Conservation (phyloP, 1,140 invertebrate species). For the Macrotrachela quadricornifera region DNA sequence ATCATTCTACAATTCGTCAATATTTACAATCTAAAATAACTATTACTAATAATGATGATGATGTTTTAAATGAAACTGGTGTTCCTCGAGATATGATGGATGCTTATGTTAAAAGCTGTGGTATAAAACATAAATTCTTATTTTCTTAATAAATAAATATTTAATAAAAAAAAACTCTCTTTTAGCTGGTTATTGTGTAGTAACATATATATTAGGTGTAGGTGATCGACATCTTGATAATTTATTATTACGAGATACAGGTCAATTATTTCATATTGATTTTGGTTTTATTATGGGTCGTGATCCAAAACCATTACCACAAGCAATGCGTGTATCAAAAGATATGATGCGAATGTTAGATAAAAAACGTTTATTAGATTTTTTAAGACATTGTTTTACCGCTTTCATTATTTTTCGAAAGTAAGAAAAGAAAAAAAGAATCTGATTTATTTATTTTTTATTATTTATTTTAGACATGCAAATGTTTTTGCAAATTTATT, state of each 20-base stretch:
- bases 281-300: slow-evolving; percentile 94
- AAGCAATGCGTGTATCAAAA: slow-evolving; percentile 80
- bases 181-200: slow-evolving; percentile 83
- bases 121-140: too few relatives aligned
- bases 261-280: slow-evolving; percentile 79
- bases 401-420: slow-evolving; percentile 77
- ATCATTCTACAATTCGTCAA: slow-evolving; percentile 43
- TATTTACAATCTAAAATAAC: slow-evolving; percentile 2
- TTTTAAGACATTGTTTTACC: slow-evolving; percentile 73
- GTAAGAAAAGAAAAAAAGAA: slow-evolving; percentile 21
- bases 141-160: slow-evolving; percentile 27
- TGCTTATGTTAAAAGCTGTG: slow-evolving; percentile 85
- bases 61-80: slow-evolving; percentile 29
- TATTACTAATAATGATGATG: slow-evolving; percentile 6
- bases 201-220: slow-evolving; percentile 87
- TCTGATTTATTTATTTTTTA: neutral
- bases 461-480: slow-evolving; percentile 47
- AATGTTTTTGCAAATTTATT: slow-evolving; percentile 93
- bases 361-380: slow-evolving; percentile 76
- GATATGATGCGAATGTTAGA: slow-evolving; percentile 99
- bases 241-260: slow-evolving; percentile 62
- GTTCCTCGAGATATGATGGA: slow-evolving; percentile 85
- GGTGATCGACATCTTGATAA: slow-evolving; percentile 96
- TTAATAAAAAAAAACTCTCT: slow-evolving; percentile 12
- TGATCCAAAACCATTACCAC: slow-evolving; percentile 90